Evolutionary conservation across 2,113 vertebrate species (phyloP).

Genomic region (Lates calcarifer): DNA sequence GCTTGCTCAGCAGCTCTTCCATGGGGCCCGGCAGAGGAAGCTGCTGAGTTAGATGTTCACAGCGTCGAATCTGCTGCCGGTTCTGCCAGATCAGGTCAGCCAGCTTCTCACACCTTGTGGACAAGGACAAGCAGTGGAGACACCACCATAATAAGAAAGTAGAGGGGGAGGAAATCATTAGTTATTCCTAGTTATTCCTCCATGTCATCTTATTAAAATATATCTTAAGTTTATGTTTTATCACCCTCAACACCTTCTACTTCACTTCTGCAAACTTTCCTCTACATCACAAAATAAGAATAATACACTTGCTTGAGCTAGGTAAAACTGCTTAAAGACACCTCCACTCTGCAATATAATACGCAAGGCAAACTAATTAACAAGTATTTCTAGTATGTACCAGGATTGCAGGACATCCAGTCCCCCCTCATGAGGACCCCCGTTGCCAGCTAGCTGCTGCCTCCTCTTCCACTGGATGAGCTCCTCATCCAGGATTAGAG

Average conservation of each 20-base stretch:
- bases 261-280: neutral
- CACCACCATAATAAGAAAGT: neutral
- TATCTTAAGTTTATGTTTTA: neutral
- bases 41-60: constrained; percentile 94
- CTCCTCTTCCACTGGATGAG: constrained; percentile 94
- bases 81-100: constrained; percentile 98
- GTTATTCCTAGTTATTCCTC: neutral
- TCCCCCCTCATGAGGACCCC: constrained; percentile 90
- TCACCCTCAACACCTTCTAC: neutral
- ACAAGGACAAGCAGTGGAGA: neutral
- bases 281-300: neutral
- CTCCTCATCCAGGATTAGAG: constrained; percentile 92
- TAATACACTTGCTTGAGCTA: neutral
- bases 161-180: neutral
- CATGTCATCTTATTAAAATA: neutral
- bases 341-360: neutral
- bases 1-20: constrained; percentile 91
- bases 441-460: constrained; percentile 92
- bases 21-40: constrained; percentile 92
- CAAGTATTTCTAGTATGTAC: constrained; percentile 63
- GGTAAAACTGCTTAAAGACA: neutral
- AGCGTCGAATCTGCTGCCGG: constrained; percentile 94
- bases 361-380: neutral
- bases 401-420: constrained; percentile 92
- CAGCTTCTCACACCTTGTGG: constrained; percentile 94